Evolutionary conservation across 2,888 invertebrate genomes (phyloP), one percentile per base, ranked within the genome.

Genomic region (Drosophila cracens): DNA sequence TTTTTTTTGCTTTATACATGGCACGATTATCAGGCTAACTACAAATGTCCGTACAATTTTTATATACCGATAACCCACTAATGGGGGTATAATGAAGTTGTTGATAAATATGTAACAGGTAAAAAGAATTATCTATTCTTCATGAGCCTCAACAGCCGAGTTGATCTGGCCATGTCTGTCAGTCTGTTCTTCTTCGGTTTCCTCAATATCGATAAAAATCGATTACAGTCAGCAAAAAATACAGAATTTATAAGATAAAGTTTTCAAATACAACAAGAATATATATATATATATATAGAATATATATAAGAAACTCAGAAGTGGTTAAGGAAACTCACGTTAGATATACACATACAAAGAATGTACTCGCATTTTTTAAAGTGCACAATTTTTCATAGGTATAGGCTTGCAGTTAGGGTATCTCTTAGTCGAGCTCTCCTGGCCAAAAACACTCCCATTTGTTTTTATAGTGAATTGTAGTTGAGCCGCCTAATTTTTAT

Each of bases 21-120:
- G 36, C 51, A 46, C 58, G 68, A 66, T 78, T 74, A 79, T 67
- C 63, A 68, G 36, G 31, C 38, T 2, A 27, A 51, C 4, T 25
- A 25, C 21, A 46, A 46, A 46, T 46, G 21, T 16, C 4, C 25
- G 16, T 25, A 25, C 7, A 25, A 25, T 46, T 46, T 25, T 2
- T 8, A 5, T 25, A 8, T 2, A 25, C 16, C 4, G 7, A 11
- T 2, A 43, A 21, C 43, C 11, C 21, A 46, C 8, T 25, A 31
- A 31, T 31, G 10, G 31, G 21, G 43, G 13, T 13, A 21, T 43
- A 43, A 21, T 13, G 21, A 21, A 13, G 21, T 4, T 25, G 4
- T 25, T 25, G 4, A 25, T 16, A 16, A 46, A 2, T 25, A 16
- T 13, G 13, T 4, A 25, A 25, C 2, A 46, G 4, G 4, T 16